A percentile compares a stretch with the other conserved stretches of the same genome.
phyloP scores from a whole-genome alignment of 1,140 invertebrate genomes.

The Globodera ellingtonae region DNA sequence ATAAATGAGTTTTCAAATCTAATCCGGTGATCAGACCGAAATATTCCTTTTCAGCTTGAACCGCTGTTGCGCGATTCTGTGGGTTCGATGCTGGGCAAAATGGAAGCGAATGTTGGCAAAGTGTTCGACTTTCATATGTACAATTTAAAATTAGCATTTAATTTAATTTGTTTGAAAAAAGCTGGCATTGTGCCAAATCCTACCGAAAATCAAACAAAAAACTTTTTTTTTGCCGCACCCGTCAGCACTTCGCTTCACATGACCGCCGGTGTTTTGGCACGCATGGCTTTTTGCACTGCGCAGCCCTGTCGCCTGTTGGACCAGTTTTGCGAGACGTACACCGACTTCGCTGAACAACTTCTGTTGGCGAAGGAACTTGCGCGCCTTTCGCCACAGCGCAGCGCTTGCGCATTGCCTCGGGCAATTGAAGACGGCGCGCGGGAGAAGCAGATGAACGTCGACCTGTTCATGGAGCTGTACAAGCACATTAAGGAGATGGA shows the following conservation, averaged over 20 bases:
- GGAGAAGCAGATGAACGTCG: neutral
- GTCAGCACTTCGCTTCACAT: neutral
- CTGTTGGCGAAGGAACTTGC: slow-evolving; percentile 1
- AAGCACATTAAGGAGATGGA: neutral
- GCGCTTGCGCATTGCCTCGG: neutral
- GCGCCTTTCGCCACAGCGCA: neutral
- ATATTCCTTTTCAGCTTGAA: no score
- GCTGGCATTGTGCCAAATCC: neutral
- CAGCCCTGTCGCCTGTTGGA: neutral
- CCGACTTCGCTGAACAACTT: neutral
- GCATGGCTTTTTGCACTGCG: neutral
- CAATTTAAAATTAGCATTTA: neutral
- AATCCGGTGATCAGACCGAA: no score
- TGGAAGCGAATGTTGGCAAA: no score
- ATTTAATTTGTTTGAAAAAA: neutral
- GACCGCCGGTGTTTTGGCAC: neutral
- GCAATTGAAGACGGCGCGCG: neutral
- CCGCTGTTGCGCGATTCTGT: no score
- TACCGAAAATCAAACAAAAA: neutral
- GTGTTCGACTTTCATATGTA: neutral
- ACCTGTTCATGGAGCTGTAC: slow-evolving; percentile 1
- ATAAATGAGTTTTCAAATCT: no score
- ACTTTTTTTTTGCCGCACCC: neutral
- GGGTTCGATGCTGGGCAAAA: no score
- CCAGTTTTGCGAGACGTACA: slow-evolving; percentile 6